Percentiles rank a stretch among this genome's conserved stretches.
These are phyloP conservation scores for Heliconius hortense DNA, from an alignment of 2,888 invertebrate genomes.

Conservation along the genomic window DNA sequence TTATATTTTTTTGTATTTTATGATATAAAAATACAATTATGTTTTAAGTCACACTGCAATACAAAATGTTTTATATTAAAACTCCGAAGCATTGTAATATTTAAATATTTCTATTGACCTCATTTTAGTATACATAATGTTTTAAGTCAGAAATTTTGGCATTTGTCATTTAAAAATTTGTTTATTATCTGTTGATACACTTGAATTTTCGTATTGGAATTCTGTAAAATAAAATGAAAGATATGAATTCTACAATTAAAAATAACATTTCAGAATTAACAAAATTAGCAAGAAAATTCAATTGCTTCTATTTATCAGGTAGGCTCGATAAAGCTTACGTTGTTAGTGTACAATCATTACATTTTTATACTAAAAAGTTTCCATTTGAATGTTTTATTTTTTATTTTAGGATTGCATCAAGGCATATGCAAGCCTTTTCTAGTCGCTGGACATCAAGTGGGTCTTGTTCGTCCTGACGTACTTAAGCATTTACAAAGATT, in stretches of 20 bases:
- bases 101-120: background rate
- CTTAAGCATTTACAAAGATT: conserved; percentile 89
- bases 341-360: conserved; percentile 19
- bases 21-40: no score
- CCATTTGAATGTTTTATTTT: conserved; percentile 47
- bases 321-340: conserved; percentile 30
- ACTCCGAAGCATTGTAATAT: background rate
- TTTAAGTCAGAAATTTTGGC: background rate
- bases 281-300: conserved; percentile 92
- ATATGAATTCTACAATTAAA: conserved; percentile 73
- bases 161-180: conserved; percentile 8
- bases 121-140: background rate
- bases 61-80: background rate
- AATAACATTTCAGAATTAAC: conserved; percentile 82
- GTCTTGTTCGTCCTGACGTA: conserved; percentile 92
- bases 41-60: background rate
- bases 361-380: conserved; percentile 1
- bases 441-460: conserved; percentile 94
- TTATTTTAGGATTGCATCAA: conserved; percentile 85
- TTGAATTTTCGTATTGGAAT: conserved; percentile 34
- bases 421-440: conserved; percentile 93
- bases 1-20: background rate
- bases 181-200: conserved; percentile 18
- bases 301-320: conserved; percentile 95
- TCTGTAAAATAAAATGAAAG: conserved; percentile 65